Evolutionary conservation across 2,888 invertebrate species (phyloP).

Genomic region (Hedya salicella): DNA sequence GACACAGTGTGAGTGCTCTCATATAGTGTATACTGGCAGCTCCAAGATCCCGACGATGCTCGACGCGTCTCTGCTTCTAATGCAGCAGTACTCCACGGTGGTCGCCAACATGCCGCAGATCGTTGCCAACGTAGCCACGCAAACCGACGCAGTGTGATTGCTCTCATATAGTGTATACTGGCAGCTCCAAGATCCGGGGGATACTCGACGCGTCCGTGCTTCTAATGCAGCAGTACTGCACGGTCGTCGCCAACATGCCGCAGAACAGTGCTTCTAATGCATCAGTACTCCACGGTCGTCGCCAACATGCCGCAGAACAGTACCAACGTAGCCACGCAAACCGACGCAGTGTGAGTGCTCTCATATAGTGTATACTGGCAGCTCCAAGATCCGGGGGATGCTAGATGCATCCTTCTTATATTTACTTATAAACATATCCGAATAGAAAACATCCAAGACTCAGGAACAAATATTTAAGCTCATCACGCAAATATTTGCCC

Average conservation of each 20-base stretch:
- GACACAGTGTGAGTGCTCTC: conserved; percentile 62
- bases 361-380: no score
- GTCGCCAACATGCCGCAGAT: conserved; percentile 84
- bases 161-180: background rate
- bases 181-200: conserved; percentile 86
- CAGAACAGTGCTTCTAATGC: no score
- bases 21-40: background rate
- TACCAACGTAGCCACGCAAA: no score
- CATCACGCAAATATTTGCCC: no score
- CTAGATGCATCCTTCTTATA: no score
- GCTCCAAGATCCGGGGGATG: no score
- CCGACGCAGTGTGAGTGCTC: no score
- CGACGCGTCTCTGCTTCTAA: conserved; percentile 96
- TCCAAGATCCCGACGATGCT: conserved; percentile 90
- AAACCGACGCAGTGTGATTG: conserved; percentile 71
- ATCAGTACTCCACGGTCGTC: no score
- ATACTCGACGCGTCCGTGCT: conserved; percentile 97
- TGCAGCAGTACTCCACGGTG: conserved; percentile 95
- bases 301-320: no score
- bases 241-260: conserved; percentile 86
- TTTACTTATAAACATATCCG: no score
- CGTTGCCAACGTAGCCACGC: conserved; percentile 72
- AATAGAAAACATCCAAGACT: no score
- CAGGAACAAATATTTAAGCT: no score
- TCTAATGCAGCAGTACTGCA: conserved; percentile 97